Evolutionary conservation across 1,140 invertebrate species (phyloP), one percentile per base, ranked within the genome.

Genomic region (Pemphigus obesinymphae): DNA sequence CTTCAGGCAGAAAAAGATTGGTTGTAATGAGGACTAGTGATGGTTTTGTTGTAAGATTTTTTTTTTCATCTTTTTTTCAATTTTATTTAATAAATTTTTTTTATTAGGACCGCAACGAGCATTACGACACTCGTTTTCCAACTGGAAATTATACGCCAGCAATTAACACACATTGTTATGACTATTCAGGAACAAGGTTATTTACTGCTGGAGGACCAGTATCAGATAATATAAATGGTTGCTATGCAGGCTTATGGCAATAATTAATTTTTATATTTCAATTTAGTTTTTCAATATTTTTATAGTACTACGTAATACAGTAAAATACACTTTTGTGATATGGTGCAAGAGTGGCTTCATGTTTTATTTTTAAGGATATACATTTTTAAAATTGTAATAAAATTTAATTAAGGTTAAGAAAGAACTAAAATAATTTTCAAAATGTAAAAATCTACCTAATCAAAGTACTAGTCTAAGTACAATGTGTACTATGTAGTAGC

Each of bases 131-230:
- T 15, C 92, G 93, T 58, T 91, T 93, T 84, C 93, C 93, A 87
- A 93, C 94, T 84, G 91, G 93, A 1, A 95, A 95, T 87, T 95
- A 96, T 86, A 93, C 93, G 31, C 95, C 96, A 66, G 96, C 96
- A 20, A 96, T 98, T 85, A 98, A 98, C 86, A 97, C 96, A 1
- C 97, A 98, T 86, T 96, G 95, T 87, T 98, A 97, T 86, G 96
- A 99, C 87, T 91, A 91, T 83, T 95, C 92, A 72, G 95, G 96
- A 26, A 97, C 95, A 10, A 88, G 95, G 82, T 88, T 99, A 5
- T 98, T 99, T 89, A 93, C 95, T 0, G 96, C 96, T 63, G 97
- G 97, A 31, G 97, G 97, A 0, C 97, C 97, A 8, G 88, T 99
- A 53, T 94, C 95, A 4, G 93, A 95, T 48, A 95, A 93, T 83